These are phyloP conservation scores for Intellagama lesueurii DNA, from an alignment of 2,797 vertebrate genomes.

Conservation along the genomic window DNA sequence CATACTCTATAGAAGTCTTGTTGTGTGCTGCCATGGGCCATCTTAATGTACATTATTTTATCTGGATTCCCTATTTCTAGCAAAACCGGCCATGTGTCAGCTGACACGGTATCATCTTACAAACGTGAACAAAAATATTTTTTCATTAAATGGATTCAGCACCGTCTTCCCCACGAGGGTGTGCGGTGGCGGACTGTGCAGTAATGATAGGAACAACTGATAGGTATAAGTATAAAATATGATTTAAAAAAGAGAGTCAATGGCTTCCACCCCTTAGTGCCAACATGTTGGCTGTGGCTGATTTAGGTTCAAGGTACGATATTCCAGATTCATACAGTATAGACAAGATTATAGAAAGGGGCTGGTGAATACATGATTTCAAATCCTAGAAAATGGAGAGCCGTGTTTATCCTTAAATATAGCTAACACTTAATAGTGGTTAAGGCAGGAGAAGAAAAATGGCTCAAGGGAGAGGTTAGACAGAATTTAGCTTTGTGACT, in stretches of 20 bases:
- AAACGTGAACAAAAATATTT: neutral
- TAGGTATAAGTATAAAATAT: no score
- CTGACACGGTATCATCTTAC: neutral
- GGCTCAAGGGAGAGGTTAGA: neutral
- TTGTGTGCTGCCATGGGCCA: neutral
- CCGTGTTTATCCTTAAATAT: neutral
- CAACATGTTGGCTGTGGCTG: neutral
- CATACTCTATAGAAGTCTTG: neutral
- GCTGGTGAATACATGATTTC: neutral
- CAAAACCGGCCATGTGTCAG: neutral
- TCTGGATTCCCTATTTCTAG: neutral
- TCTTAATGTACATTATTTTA: neutral
- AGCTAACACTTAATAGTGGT: neutral
- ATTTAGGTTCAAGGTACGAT: neutral
- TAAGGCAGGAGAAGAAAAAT: neutral
- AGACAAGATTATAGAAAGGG: neutral
- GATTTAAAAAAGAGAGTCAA: no score
- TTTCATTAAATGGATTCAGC: neutral
- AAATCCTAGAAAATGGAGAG: neutral
- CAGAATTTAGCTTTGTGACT: no score
- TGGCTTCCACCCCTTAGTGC: neutral
- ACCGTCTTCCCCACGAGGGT: neutral
- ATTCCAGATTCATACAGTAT: neutral
- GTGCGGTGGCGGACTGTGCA: neutral
- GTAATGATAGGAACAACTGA: neutral